Evolutionary conservation across 2,113 vertebrate genomes (phyloP).

Genomic region (Poeciliopsis occidentalis): DNA sequence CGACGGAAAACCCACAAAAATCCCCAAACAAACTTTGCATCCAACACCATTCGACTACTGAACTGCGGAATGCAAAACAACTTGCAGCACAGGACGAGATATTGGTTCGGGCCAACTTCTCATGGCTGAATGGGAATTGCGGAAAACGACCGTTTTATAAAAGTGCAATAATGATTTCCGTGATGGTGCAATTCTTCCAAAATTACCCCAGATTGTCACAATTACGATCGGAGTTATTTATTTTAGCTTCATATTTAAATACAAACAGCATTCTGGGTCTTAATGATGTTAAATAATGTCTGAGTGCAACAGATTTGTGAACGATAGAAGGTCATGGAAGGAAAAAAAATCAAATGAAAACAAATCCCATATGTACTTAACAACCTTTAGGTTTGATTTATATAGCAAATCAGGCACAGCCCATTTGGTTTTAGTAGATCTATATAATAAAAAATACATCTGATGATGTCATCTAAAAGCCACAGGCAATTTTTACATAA

Average conservation of each 20-base stretch:
- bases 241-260: conserved; percentile 23
- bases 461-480: conserved; percentile 21
- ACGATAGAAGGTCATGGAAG: conserved; percentile 13
- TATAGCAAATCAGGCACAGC: conserved; percentile 4
- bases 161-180: conserved; percentile 47
- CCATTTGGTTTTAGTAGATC: conserved; percentile 18
- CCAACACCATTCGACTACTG: conserved; percentile 30
- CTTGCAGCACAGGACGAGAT: background rate
- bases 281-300: conserved; percentile 32
- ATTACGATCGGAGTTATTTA: conserved; percentile 36
- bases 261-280: conserved; percentile 14
- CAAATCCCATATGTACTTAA: background rate
- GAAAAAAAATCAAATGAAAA: conserved; percentile 6
- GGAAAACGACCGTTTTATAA: conserved; percentile 12
- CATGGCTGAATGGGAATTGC: conserved; percentile 43
- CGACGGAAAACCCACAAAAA: conserved; percentile 34
- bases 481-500: conserved; percentile 17
- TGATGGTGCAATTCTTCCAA: conserved; percentile 56
- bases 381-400: conserved; percentile 14
- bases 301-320: conserved; percentile 26
- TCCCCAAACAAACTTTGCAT: conserved; percentile 58
- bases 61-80: conserved; percentile 45
- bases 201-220: conserved; percentile 53
- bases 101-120: conserved; percentile 44
- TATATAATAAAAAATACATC: conserved; percentile 9